Evolutionary conservation across 1,140 invertebrate genomes (phyloP), one percentile per base, ranked within the genome.

Genomic region (Paramacrobiotus metropolitanus): DNA sequence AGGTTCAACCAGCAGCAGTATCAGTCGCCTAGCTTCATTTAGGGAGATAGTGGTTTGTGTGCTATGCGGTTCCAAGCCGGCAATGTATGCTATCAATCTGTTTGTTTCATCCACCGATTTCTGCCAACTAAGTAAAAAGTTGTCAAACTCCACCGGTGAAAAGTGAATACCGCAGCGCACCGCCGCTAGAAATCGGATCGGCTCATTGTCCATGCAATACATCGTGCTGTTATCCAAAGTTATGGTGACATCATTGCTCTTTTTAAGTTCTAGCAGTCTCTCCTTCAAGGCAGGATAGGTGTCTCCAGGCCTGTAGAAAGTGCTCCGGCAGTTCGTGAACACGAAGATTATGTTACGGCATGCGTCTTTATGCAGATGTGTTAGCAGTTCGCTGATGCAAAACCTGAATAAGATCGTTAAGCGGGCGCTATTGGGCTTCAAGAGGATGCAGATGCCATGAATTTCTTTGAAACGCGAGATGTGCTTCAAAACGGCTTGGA

Each of bases 391-490:
- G 20, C 65, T 65, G 34, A 66, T 65, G 31, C 65, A 66, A 60
- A 66, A 66, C n/a, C 31, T n/a, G 30, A 66, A 68, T 28, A 31
- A 29, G 2, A 65, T 24, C 20, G 65, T 66, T 29, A 59, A 21
- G n/a, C 59, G 2, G 18, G 67, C 20, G 0, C 62, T 20, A 59
- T 68, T 66, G 1, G 66, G 62, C 34, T 66, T 68, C 45, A 67
- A 29, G 20, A 67, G 63, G 2, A 67, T 68, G 44, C 63, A 68
- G 59, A 67, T 68, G 20, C 29, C 68, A 30, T 69, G 65, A 0
- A 67, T 20, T 9, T 65, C 24, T 4, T 67, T 30, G 60, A 48
- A 60, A n/a, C 60, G 21, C 24, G 21, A 24, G 18, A 66, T 30
- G 31, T 55, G 62, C 29, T 60, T 28, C 21, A 66, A 29, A 34